Evolutionary conservation across 2,797 vertebrate species (phyloP).

Genomic region (Mormyrops attenuatus): DNA sequence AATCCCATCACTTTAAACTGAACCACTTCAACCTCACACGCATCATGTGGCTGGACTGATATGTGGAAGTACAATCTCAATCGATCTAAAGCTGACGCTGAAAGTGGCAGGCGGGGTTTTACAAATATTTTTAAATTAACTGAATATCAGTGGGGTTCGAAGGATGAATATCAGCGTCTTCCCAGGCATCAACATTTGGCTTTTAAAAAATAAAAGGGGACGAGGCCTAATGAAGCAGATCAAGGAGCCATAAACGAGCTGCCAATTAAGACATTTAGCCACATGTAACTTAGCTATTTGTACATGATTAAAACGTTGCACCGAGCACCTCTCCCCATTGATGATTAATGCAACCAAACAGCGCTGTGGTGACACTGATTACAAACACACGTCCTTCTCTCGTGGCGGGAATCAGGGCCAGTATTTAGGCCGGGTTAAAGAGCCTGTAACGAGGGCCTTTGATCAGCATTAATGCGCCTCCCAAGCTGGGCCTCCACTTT

Average conservation of each 20-base stretch:
- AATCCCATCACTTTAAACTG: not conserved
- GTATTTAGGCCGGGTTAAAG: not conserved
- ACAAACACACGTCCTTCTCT: not conserved
- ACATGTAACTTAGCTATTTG: not conserved
- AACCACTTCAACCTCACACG: not conserved
- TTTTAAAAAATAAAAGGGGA: not conserved
- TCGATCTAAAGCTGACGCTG: not conserved
- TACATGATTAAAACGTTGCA: not conserved
- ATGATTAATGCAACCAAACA: not conserved
- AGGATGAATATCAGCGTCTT: not conserved
- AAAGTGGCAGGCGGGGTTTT: not conserved
- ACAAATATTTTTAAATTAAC: not conserved
- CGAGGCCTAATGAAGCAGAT: not conserved
- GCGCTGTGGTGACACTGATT: not conserved
- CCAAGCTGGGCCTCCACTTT: not conserved
- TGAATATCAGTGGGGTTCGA: not conserved
- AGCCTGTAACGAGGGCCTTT: not conserved
- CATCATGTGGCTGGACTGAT: not conserved
- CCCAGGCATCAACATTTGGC: not conserved
- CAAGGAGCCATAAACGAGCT: not conserved
- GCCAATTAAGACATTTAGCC: not conserved
- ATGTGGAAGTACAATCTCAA: not conserved
- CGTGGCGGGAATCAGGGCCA: not conserved
- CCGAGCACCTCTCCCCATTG: not conserved
- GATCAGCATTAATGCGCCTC: not conserved